Evolutionary conservation across 2,888 invertebrate genomes (phyloP), one percentile per base, ranked within the genome.

Genomic region (Acronicta aceris): DNA sequence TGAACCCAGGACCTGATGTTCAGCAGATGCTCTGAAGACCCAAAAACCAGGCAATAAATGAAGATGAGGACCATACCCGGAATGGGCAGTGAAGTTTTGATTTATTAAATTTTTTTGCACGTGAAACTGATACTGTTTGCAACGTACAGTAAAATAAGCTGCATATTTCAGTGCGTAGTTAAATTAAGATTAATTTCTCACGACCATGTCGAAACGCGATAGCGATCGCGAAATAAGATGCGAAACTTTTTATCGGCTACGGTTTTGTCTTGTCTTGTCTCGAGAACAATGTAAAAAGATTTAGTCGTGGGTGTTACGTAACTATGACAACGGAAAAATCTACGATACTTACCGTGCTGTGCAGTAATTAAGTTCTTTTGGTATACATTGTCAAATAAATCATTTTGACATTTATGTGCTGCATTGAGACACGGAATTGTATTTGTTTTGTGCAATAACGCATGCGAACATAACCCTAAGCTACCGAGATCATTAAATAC

Each of bases 191-290:
- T 64, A 79, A 79, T 76, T 89, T 92, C 91, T 83, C 91, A 90
- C 91, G 89, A 82, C 81, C 79, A 76, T 90, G 87, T 83, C 80
- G 87, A 88, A 89, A 90, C 69, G 50, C 62, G 85, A 87, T 87
- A 84, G 80, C 71, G 73, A 88, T 90, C 86, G 74, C 81, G 81
- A 83, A 88, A 87, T 82, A 83, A 85, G 86, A 88, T 87, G 87
- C 86, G 87, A 88, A 86, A 81, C 77, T 85, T 88, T 88, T 89
- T 86, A 87, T 86, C 80, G 71, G 73, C 52, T 78, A 79, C 81
- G 78, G 81, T 83, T 83, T 84, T 81, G 78, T 82, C 70, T 83
- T 61, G 56, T 59, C 55, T 65, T 55, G 72, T 65, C 71, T 59
- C 59, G 74, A 76, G 78, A 82, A 85, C 83, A 83, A 84, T 84